phyloP scores from a whole-genome alignment of 2,888 invertebrate genomes.

The Anthophora plumipes region DNA sequence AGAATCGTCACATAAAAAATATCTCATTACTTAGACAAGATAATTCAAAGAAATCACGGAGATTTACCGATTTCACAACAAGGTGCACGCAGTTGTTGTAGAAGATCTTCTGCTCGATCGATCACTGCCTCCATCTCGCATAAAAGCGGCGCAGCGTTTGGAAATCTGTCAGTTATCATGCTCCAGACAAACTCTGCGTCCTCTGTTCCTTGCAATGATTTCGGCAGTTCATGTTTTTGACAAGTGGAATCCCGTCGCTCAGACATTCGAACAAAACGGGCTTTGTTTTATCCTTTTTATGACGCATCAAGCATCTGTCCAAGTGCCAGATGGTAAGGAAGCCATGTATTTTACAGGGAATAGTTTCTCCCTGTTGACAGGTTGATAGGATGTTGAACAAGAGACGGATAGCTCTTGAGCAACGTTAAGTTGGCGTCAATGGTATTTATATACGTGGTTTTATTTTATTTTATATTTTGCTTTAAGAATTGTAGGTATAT shows the following conservation, averaged over 20 bases:
- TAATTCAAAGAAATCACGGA: background rate
- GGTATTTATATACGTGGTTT: background rate
- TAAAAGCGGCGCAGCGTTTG: constrained; percentile 76
- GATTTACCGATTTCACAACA: constrained; percentile 60
- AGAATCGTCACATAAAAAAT: background rate
- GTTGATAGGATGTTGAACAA: constrained; percentile 7
- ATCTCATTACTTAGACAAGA: too few species aligned
- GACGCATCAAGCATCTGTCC: constrained; percentile 1
- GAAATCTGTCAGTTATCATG: constrained; percentile 76
- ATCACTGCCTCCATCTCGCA: constrained; percentile 77
- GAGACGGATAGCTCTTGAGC: background rate
- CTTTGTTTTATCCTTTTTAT: background rate
- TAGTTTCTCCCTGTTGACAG: background rate
- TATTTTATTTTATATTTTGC: background rate
- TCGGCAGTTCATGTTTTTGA: constrained; percentile 50
- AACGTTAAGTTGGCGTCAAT: background rate
- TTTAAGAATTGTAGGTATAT: background rate
- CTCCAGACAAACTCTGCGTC: constrained; percentile 74
- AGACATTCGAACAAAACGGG: constrained; percentile 38
- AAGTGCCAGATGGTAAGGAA: background rate
- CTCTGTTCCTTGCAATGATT: constrained; percentile 58
- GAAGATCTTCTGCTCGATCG: constrained; percentile 75
- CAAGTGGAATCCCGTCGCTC: constrained; percentile 45
- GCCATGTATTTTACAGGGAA: background rate
- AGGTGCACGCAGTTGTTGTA: constrained; percentile 68